These are phyloP conservation scores for Litocranius walleri DNA, from an alignment of 2,113 vertebrate genomes.

Conservation along the genomic window DNA sequence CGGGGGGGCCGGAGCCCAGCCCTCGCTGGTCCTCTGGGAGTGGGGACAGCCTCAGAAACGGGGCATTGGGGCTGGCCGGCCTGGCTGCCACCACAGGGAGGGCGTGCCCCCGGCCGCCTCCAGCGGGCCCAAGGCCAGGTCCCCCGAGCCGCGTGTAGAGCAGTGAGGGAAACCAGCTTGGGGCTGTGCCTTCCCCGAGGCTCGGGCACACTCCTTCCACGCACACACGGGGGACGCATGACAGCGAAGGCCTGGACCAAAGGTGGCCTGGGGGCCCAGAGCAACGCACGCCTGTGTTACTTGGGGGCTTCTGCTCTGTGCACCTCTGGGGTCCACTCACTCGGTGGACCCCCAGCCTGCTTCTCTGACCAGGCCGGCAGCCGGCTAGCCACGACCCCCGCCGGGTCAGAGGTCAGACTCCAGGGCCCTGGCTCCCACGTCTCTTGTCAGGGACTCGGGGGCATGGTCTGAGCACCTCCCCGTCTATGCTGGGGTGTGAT, in stretches of 20 bases:
- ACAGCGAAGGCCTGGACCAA: background rate
- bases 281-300: background rate
- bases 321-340: background rate
- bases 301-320: background rate
- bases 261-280: background rate
- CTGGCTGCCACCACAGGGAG: background rate
- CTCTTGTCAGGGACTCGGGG: background rate
- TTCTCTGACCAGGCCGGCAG: background rate
- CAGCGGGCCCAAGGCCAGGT: background rate
- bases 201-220: background rate
- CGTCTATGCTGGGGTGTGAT: background rate
- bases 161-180: background rate
- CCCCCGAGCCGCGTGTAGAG: rapidly evolving
- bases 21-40: background rate
- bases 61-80: rapidly evolving
- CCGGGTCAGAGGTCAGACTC: background rate
- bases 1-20: rapidly evolving
- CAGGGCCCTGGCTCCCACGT: background rate
- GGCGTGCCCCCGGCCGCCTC: background rate
- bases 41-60: no score
- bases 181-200: background rate
- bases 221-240: background rate
- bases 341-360: background rate
- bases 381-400: background rate
- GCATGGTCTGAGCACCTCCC: background rate